Percentiles rank a stretch among this genome's conserved stretches.
Evolutionary conservation across 1,140 invertebrate species (phyloP).

Genomic region (Micrasema longulum): DNA sequence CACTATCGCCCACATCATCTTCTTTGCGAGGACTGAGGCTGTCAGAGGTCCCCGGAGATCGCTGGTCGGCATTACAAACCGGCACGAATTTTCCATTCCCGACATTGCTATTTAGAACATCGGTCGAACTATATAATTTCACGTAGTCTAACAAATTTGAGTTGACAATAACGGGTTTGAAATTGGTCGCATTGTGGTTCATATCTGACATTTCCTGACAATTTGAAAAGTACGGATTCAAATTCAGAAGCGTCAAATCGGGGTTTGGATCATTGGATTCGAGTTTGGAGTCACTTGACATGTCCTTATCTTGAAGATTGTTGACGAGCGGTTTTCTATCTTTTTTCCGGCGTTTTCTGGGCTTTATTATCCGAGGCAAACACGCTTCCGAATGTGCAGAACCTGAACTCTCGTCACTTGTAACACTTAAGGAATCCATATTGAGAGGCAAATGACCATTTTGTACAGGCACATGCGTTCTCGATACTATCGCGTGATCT

Average conservation of each 20-base stretch:
- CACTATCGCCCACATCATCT: slow-evolving; percentile 60
- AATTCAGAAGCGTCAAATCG: neutral
- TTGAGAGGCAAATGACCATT: slow-evolving; percentile 58
- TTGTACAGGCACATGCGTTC: slow-evolving; percentile 45
- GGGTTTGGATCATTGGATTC: slow-evolving; percentile 1
- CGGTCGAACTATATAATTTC: slow-evolving; percentile 30
- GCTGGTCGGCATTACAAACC: neutral
- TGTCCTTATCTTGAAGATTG: slow-evolving; percentile 39
- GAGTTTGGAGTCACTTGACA: slow-evolving; percentile 17
- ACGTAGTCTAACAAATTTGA: slow-evolving; percentile 18
- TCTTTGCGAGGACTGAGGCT: slow-evolving; percentile 57
- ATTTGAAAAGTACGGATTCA: slow-evolving; percentile 33
- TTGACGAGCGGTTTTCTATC: slow-evolving; percentile 77
- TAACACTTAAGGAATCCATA: slow-evolving; percentile 77
- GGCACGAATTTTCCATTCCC: slow-evolving; percentile 3
- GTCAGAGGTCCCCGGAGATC: slow-evolving; percentile 51
- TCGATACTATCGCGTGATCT: slow-evolving; percentile 39
- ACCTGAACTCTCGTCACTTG: slow-evolving; percentile 81
- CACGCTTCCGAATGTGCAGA: slow-evolving; percentile 80
- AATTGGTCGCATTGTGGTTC: slow-evolving; percentile 7
- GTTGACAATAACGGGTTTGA: slow-evolving; percentile 6
- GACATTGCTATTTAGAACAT: slow-evolving; percentile 1
- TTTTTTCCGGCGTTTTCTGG: slow-evolving; percentile 89
- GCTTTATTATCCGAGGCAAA: slow-evolving; percentile 88
- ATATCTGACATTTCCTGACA: slow-evolving; percentile 42